Percentiles rank a stretch among this genome's conserved stretches.
These are phyloP conservation scores for Apaloderma vittatum DNA, from an alignment of 2,113 vertebrate species.

Conservation along the genomic window DNA sequence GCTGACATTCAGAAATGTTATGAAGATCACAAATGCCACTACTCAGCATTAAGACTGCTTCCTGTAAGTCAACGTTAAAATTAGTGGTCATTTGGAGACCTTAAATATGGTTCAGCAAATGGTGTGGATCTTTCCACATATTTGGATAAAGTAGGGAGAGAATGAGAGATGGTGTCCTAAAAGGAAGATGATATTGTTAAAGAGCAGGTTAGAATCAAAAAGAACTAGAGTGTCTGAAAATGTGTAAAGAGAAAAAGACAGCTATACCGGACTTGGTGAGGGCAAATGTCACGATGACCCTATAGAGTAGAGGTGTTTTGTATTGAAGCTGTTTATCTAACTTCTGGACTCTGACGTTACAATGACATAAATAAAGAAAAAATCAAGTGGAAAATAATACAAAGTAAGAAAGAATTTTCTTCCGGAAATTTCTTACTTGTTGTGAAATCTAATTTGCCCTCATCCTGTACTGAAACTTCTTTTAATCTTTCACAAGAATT, in stretches of 20 bases:
- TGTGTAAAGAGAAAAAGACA: neutral
- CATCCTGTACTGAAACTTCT: neutral
- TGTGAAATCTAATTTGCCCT: conserved; percentile 5
- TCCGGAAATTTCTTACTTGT: neutral
- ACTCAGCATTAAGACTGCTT: neutral
- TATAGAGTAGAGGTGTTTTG: neutral
- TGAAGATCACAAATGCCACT: conserved; percentile 5
- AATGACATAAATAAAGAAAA: conserved; percentile 1
- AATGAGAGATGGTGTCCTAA: neutral
- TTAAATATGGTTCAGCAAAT: conserved; percentile 8
- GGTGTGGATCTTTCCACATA: conserved; percentile 30
- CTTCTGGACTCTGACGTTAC: neutral
- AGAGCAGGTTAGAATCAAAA: neutral
- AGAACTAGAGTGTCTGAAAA: neutral
- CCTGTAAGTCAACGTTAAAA: conserved; percentile 20
- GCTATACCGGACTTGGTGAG: neutral
- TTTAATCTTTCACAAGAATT: conserved; percentile 24
- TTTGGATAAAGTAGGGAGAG: neutral
- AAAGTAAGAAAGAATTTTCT: neutral
- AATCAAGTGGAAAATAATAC: neutral
- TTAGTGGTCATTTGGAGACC: neutral
- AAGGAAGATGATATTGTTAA: conserved; percentile 17
- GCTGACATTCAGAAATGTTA: conserved; percentile 6
- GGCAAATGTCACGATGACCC: neutral
- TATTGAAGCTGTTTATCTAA: neutral